Conservation (phyloP, 2,113 vertebrate species). For the Cyrtonyx montezumae region DNA sequence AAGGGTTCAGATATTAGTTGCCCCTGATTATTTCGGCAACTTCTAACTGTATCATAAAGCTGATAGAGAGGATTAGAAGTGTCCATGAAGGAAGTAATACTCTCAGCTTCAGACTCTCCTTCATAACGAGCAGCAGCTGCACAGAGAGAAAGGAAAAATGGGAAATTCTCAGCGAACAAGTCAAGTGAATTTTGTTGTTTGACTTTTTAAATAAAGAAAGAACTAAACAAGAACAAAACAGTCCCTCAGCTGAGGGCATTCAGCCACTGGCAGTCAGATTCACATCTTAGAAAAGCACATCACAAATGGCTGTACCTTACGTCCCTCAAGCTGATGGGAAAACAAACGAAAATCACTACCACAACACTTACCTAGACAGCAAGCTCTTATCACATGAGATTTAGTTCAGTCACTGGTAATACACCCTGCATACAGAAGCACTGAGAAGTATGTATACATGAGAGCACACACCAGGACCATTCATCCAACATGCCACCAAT, state of each 20-base stretch:
- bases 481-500: neutral
- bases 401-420: neutral
- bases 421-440: neutral
- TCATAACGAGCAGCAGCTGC: slow-evolving; percentile 88
- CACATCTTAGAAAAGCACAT: neutral
- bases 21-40: slow-evolving; percentile 94
- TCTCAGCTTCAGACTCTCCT: slow-evolving; percentile 94
- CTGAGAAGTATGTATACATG: neutral
- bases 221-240: neutral
- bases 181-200: neutral
- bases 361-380: neutral
- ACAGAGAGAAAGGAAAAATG: slow-evolving; percentile 32
- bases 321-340: neutral
- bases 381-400: neutral
- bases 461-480: neutral
- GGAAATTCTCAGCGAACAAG: neutral
- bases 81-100: slow-evolving; percentile 94
- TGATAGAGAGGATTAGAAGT: slow-evolving; percentile 95
- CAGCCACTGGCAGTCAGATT: neutral
- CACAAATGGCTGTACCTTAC: neutral
- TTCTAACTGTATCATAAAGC: slow-evolving; percentile 93
- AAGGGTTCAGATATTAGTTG: slow-evolving; percentile 97
- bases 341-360: neutral
- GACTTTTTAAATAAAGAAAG: neutral
- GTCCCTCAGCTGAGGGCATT: neutral